Conservation (phyloP, 2,888 invertebrate genomes). For the Drosophila yooni region DNA sequence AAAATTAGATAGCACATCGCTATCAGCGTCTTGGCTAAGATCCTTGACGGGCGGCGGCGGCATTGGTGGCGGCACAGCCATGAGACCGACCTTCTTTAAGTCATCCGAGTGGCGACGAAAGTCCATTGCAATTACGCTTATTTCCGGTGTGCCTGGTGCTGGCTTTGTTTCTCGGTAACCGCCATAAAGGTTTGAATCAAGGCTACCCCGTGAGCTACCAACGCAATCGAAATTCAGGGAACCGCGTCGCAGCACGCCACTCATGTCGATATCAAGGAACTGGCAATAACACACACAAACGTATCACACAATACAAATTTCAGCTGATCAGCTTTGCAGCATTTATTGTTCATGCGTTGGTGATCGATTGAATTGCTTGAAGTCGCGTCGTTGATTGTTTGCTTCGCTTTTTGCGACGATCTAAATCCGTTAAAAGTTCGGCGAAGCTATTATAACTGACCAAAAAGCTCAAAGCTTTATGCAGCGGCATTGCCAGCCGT, state of each 20-base stretch:
- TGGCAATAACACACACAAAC: background rate
- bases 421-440: constrained; percentile 78
- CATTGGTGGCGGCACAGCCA: constrained; percentile 3
- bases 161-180: constrained; percentile 78
- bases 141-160: constrained; percentile 81
- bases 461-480: constrained; percentile 58
- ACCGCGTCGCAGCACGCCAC: constrained; percentile 83
- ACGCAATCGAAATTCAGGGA: constrained; percentile 80
- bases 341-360: constrained; percentile 31
- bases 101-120: constrained; percentile 83
- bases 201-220: constrained; percentile 72
- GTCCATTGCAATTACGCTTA: constrained; percentile 83
- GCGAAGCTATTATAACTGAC: constrained; percentile 72
- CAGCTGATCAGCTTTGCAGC: background rate
- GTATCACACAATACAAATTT: constrained; percentile 28
- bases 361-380: constrained; percentile 52
- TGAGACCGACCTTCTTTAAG: constrained; percentile 73
- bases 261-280: constrained; percentile 65
- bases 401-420: constrained; percentile 69
- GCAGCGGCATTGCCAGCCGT: constrained; percentile 50
- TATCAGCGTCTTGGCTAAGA: constrained; percentile 82
- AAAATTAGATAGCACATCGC: constrained; percentile 86
- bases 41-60: constrained; percentile 38
- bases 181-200: constrained; percentile 77
- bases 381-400: constrained; percentile 55